Evolutionary conservation across 2,113 vertebrate species (phyloP).

Genomic region (Otolemur garnettii): DNA sequence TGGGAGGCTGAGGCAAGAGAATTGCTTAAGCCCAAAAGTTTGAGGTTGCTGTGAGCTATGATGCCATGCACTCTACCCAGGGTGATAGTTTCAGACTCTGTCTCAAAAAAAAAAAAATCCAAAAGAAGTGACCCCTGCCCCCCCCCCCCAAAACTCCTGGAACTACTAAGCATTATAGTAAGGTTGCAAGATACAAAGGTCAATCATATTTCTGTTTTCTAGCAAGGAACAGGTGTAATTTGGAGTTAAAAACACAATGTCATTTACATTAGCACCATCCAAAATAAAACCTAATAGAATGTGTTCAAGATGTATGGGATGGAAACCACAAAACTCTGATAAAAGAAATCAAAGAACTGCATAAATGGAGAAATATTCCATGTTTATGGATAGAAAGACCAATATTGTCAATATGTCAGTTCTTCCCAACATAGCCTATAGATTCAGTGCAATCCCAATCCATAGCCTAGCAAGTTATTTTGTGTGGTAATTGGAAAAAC

Average conservation of each 20-base stretch:
- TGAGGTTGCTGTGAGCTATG: no score
- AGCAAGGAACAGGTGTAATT: not conserved
- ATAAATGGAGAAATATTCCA: not conserved
- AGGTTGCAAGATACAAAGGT: not conserved
- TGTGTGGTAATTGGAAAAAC: not conserved
- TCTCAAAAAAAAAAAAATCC: slow-evolving; percentile 32
- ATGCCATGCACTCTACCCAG: no score
- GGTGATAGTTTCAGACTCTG: no score
- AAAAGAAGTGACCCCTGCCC: not conserved
- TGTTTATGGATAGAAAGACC: not conserved
- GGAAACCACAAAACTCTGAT: not conserved
- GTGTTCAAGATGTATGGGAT: not conserved
- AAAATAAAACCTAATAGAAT: slow-evolving; percentile 28
- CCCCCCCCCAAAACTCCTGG: not conserved
- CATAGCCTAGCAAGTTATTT: slow-evolving; percentile 11
- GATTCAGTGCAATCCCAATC: not conserved
- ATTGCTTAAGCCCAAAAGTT: no score
- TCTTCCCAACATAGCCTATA: not conserved
- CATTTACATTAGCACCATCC: not conserved
- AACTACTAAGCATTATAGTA: not conserved
- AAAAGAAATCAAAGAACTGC: not conserved
- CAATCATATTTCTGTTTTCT: not conserved
- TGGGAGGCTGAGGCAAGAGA: no score
- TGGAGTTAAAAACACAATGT: slow-evolving; percentile 33
- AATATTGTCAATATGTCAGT: not conserved